Evolutionary conservation across 53 echinoderm and acorn worm species (phyloP), one percentile per base, ranked within the genome.

Genomic region (Echinarachnius parma): DNA sequence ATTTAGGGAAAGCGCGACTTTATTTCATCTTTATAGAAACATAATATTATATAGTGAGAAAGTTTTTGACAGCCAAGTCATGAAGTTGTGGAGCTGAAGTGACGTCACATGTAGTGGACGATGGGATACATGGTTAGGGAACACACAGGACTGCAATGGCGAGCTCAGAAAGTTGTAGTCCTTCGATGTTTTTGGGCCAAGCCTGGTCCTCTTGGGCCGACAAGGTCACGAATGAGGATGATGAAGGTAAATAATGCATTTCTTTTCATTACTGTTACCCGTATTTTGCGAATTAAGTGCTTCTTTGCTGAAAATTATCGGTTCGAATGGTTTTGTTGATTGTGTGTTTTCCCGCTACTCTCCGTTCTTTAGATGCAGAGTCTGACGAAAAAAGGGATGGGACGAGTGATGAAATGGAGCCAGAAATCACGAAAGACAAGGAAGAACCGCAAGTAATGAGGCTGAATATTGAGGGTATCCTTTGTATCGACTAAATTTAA

Each of bases 131-230:
- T 89, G 83, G 86, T 65, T 53, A 83, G 77, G 83, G 72, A 86
- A 89, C 86, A 89, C 86, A 83, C 78, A 90, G 90, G 81, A 82
- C 82, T 79, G 90, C 78, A 96, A 96, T 96, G 96, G 96, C 96
- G 96, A 96, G 87, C 85, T 34, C 82, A 79, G 88, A 96, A 77
- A 87, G 79, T 55, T 85, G 84, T 79, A 96, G 96, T 82, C 96
- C 96, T 76, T 91, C 91, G 85, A 87, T 82, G 85, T 91, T 96
- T 91, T 79, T 85, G 82, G 96, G 96, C 67, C 91, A 87, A 91
- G 81, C 96, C 84, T 96, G 96, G 96, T 84, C 91, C 82, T 81
- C 71, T 53, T 96, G 96, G 96, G 96, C 90, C 75, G 86, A 83
- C 62, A 84, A 75, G 78, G 83, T 87, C 61, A 54, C 81, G 66